These are phyloP conservation scores for Aplocera efformata DNA, from an alignment of 2,888 invertebrate species.

Conservation along the genomic window DNA sequence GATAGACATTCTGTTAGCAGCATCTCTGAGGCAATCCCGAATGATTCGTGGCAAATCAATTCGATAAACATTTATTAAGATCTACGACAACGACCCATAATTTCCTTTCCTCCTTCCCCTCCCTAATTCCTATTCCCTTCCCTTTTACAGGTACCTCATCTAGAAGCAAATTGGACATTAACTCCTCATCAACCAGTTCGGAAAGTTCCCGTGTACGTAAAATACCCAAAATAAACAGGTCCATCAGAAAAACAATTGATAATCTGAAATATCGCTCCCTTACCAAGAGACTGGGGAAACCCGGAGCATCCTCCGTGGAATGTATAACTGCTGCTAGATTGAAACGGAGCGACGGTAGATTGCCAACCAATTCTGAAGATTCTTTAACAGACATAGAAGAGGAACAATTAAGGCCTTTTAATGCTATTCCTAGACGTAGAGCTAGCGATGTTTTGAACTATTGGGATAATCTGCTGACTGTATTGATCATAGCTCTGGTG, in stretches of 20 bases:
- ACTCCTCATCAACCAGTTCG: neutral
- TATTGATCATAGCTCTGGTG: constrained; percentile 39
- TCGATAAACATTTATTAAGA: no score
- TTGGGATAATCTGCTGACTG: constrained; percentile 39
- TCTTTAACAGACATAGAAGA: constrained; percentile 4
- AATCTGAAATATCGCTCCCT: no score
- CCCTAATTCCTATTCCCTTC: constrained; percentile 21
- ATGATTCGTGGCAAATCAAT: no score
- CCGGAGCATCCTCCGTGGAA: no score
- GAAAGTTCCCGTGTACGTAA: neutral
- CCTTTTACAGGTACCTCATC: constrained; percentile 40
- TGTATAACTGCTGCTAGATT: no score
- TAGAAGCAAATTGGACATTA: neutral
- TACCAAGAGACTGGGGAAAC: no score
- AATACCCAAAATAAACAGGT: no score
- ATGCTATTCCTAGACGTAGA: neutral
- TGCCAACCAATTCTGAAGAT: neutral
- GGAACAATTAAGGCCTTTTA: neutral
- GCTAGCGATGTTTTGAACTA: constrained; percentile 14
- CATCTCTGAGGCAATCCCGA: no score
- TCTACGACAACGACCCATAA: no score
- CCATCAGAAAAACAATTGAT: no score
- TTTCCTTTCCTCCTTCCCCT: constrained; percentile 1
- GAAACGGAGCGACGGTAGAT: no score
- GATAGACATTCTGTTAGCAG: no score